phyloP scores from a whole-genome alignment of 2,797 vertebrate genomes.

The Myotis planiceps region DNA sequence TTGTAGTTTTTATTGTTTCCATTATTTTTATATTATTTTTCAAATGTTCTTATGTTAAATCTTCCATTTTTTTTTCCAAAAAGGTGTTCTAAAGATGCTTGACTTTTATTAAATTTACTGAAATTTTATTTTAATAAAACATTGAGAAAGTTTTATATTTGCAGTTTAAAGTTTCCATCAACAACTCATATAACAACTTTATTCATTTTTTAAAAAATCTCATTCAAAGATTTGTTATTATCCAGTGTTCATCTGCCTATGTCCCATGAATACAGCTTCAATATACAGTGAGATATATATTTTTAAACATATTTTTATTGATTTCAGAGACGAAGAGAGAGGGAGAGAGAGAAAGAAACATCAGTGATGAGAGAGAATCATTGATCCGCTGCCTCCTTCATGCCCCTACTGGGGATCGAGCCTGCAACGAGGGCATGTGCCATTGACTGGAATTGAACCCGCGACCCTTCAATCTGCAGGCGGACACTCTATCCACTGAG shows the following conservation, averaged over 20 bases:
- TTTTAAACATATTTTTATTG: too few species aligned
- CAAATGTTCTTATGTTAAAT: background rate
- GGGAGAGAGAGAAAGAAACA: too few species aligned
- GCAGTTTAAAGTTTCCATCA: background rate
- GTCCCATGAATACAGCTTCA: background rate
- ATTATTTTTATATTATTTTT: background rate
- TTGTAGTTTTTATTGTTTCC: background rate
- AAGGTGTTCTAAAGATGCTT: background rate
- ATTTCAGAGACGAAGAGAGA: too few species aligned
- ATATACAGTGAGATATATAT: background rate
- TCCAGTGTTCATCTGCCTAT: background rate
- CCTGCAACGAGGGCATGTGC: too few species aligned
- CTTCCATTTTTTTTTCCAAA: background rate
- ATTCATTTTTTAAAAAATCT: background rate
- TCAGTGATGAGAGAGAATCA: too few species aligned
- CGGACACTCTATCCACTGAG: too few species aligned
- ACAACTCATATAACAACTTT: background rate
- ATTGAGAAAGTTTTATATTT: background rate
- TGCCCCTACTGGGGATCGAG: too few species aligned
- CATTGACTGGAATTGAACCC: too few species aligned
- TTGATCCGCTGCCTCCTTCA: too few species aligned
- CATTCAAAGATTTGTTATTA: background rate
- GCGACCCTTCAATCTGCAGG: too few species aligned
- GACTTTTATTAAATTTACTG: background rate
- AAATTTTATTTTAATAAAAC: background rate